These are phyloP conservation scores for Creontiades dilutus DNA, from an alignment of 2,888 invertebrate species.

Conservation along the genomic window DNA sequence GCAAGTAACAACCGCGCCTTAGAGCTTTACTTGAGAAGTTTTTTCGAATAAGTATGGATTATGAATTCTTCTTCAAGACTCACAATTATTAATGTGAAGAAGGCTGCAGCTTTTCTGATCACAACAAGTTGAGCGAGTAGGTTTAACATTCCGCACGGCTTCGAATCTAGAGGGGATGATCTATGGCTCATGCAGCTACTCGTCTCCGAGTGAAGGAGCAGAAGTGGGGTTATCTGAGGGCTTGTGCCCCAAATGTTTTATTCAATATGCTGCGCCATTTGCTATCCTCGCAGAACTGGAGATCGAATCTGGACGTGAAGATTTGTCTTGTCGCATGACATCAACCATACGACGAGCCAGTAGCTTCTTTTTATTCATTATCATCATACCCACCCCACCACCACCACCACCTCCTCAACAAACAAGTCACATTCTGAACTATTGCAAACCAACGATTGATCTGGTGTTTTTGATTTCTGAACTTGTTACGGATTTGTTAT, in stretches of 20 bases:
- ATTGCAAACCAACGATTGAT: no score
- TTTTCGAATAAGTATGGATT: no score
- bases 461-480: no score
- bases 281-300: background rate
- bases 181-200: background rate
- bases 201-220: background rate
- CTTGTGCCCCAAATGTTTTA: conserved; percentile 4
- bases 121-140: no score
- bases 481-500: no score
- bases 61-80: no score
- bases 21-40: no score
- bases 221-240: background rate
- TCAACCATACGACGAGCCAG: background rate
- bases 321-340: background rate
- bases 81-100: no score
- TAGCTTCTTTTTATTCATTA: background rate
- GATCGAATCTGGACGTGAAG: conserved; percentile 11
- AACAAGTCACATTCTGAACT: no score
- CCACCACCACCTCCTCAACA: background rate
- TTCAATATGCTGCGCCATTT: background rate
- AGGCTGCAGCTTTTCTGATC: no score
- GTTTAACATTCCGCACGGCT: background rate
- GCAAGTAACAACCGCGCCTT: no score
- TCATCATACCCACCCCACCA: background rate
- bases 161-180: background rate